Base-by-base conservation (phyloP, 2,113 vertebrate genomes). In the Copsychus sechellarum region DNA sequence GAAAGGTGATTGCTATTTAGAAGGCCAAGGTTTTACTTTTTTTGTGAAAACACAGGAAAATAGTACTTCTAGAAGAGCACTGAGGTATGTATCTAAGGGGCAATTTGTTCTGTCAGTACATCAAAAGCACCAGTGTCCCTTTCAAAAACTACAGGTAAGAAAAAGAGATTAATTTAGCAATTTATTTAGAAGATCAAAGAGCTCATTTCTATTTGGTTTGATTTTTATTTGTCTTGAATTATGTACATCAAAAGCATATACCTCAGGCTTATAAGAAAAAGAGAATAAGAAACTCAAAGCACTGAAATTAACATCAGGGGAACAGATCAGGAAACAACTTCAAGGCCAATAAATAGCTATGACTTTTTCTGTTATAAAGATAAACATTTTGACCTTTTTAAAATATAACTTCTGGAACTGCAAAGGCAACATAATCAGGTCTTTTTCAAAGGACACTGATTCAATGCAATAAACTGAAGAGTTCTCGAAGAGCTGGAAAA, bases 341-440 rank as follows among this genome's bases (percentile, higher is more conserved):
- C 51, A 88, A 86, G 76, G 90, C 83, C 76, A 86, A 40, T 95
- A 93, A 94, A 77, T 78, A 93, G 47, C 72, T 94, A 83, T 78
- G 91, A 92, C 72, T 97, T 96, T 96, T 94, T 78, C 64, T 93
- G 67, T 70, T 93, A 64, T 66, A 89, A 93, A 96, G 91, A 88
- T 91, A 96, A 97, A 93, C 91, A 95, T 94, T 95, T 96, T 97
- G 94, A 97, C 95, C 95, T 97, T 97, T 97, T 92, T 58, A 94
- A 94, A 95, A 96, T 93, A 94, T 86, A 80, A 90, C 56, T 92
- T 94, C 64, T 88, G 56, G 72, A 92, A 94, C 66, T 88, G 88
- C 67, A 93, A 97, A 56, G 76, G 88, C 64, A 91, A 81, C 64
- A 78, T 93, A 94, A 97, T 97, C 72, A 90, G 80, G 72, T 82